Conservation (phyloP, 2,888 invertebrate genomes). For the Panzeria rudis region DNA sequence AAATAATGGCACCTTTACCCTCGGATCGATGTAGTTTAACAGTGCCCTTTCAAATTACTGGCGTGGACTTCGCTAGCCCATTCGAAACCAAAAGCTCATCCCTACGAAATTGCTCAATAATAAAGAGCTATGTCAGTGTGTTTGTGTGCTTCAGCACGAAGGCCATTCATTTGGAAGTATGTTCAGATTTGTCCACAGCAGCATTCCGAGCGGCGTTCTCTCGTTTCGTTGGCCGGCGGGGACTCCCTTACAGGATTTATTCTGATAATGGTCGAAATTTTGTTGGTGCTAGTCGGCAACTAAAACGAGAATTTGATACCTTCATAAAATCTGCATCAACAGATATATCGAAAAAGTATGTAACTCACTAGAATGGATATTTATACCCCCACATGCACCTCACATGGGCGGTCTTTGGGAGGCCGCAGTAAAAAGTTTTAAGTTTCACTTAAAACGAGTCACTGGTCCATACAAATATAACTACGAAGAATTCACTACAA, state of each 20-base stretch:
- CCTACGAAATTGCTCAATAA: background rate
- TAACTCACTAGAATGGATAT: background rate
- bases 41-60: slow-evolving; percentile 17
- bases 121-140: background rate
- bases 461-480: background rate
- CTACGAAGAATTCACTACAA: background rate
- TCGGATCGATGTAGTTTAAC: slow-evolving; percentile 17
- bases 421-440: too few species aligned
- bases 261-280: slow-evolving; percentile 40
- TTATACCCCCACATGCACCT: background rate
- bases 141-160: too few species aligned
- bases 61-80: slow-evolving; percentile 43
- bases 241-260: too few species aligned
- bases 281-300: slow-evolving; percentile 13
- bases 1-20: too few species aligned
- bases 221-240: slow-evolving; percentile 32
- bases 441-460: background rate
- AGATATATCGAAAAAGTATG: slow-evolving; percentile 6
- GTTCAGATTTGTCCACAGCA: slow-evolving; percentile 15
- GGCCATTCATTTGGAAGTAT: slow-evolving; percentile 17
- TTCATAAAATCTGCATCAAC: background rate
- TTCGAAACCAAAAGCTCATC: slow-evolving; percentile 17
- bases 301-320: background rate
- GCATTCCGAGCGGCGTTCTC: slow-evolving; percentile 18
- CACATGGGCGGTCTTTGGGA: background rate